Base-by-base conservation (phyloP, 2,113 vertebrate genomes). In the Patagioenas fasciata region DNA sequence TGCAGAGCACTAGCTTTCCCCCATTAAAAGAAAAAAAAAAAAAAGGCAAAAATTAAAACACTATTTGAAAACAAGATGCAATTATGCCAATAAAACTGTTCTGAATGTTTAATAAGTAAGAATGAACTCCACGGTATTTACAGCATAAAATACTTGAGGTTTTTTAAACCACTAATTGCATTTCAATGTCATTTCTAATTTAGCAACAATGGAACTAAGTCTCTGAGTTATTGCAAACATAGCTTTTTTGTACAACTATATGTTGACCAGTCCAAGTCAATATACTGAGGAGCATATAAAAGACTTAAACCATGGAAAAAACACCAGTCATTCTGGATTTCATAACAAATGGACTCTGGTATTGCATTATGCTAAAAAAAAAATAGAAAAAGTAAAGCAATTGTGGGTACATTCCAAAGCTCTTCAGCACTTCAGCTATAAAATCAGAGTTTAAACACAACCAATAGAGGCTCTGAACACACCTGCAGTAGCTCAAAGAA, bases 401-500 rank as follows among this genome's bases (percentile, higher is more conserved):
- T 72, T 85, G 44, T 83, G 61, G n/a, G 36, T 77, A 80, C 88
- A 96, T 96, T 95, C 85, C 94, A 82, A 89, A 94, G 62, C 51
- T 91, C 87, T 95, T 97, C 85, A 93, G 34, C 66, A 94, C 20
- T 81, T 88, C 42, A 77, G 83, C 31, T 80, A 51, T 91, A 96
- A 95, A 97, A 90, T 65, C 65, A 74, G 72, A 66, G 72, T 80
- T 95, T 85, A 96, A 89, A 92, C 28, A 86, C 57, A 95, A 64
- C 64, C 60, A 91, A 65, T 15, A 91, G 81, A 66, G 53, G 26
- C 40, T 86, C 62, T 69, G 57, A 95, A 93, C 90, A 95, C 93
- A 97, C 95, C 95, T 97, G 94, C 95, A 94, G 80, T 74, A 96
- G 83, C 94, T 96, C 88, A 93, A 95, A 95, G 74, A 89, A 84